These are phyloP conservation scores for Aplocera efformata DNA, from an alignment of 2,888 invertebrate species.

Conservation along the genomic window DNA sequence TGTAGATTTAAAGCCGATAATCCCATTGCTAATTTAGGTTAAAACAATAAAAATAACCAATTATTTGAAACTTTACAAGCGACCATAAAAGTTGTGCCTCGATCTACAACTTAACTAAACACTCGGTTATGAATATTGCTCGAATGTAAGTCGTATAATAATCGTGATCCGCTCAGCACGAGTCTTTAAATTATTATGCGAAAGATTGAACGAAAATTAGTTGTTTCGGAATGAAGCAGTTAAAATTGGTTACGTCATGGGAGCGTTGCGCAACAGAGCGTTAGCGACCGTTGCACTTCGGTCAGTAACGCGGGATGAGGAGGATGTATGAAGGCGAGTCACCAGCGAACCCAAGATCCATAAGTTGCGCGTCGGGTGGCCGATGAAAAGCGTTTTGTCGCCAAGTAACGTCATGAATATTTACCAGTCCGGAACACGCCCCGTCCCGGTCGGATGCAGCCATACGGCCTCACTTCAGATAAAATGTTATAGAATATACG, in stretches of 20 bases:
- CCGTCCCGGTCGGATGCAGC: slow-evolving; percentile 34
- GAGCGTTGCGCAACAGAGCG: slow-evolving; percentile 37
- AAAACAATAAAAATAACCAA: slow-evolving; percentile 41
- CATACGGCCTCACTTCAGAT: slow-evolving; percentile 21
- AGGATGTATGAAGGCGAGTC: slow-evolving; percentile 46
- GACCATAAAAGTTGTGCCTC: slow-evolving; percentile 42
- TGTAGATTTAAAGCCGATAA: slow-evolving; percentile 13
- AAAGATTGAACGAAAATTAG: slow-evolving; percentile 62
- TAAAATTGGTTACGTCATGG: slow-evolving; percentile 47
- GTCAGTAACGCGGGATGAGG: slow-evolving; percentile 5
- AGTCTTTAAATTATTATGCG: slow-evolving; percentile 60
- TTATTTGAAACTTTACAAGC: slow-evolving; percentile 41
- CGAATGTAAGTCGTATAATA: slow-evolving; percentile 54
- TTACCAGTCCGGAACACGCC: slow-evolving; percentile 56
- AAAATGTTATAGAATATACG: slow-evolving; percentile 30
- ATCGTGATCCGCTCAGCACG: slow-evolving; percentile 67
- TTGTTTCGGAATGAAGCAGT: slow-evolving; percentile 50
- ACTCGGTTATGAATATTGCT: slow-evolving; percentile 51
- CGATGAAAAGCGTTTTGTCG: slow-evolving; percentile 67
- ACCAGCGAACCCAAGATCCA: slow-evolving; percentile 42
- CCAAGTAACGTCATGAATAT: slow-evolving; percentile 65
- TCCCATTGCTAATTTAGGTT: slow-evolving; percentile 21
- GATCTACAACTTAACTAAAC: slow-evolving; percentile 45
- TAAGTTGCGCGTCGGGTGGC: slow-evolving; percentile 71
- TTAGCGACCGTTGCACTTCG: slow-evolving; percentile 33